These are phyloP conservation scores for Sciurus carolinensis DNA, from an alignment of 2,797 vertebrate species.

Conservation along the genomic window DNA sequence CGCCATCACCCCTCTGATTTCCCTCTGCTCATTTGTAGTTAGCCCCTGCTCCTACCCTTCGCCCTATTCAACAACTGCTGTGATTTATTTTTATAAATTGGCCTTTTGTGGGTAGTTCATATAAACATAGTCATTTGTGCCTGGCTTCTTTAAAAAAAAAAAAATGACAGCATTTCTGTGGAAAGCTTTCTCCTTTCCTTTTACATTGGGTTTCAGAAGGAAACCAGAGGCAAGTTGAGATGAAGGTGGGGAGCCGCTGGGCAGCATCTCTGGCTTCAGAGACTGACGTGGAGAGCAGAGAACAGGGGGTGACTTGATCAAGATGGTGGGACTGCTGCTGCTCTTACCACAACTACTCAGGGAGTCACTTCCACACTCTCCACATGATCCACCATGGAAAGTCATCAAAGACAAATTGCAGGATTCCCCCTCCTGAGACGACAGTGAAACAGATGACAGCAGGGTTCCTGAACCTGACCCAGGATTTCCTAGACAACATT, in stretches of 20 bases:
- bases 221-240: background rate
- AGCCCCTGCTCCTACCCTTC: background rate
- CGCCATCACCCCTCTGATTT: background rate
- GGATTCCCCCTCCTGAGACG: conserved; percentile 4
- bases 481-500: background rate
- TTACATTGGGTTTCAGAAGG: background rate
- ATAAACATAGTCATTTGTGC: background rate
- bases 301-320: background rate
- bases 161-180: background rate
- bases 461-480: background rate
- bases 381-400: background rate
- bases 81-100: background rate
- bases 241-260: background rate
- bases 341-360: background rate
- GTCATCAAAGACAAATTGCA: background rate
- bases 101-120: conserved; percentile 6
- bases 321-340: background rate
- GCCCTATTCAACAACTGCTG: background rate
- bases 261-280: background rate
- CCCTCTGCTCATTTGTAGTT: background rate
- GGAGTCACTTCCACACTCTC: background rate
- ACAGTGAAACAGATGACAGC: background rate
- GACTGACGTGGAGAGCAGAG: background rate
- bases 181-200: conserved; percentile 27
- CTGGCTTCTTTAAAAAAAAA: conserved; percentile 38